Base-by-base conservation (phyloP, 2,888 invertebrate species). In the Timema cristinae region DNA sequence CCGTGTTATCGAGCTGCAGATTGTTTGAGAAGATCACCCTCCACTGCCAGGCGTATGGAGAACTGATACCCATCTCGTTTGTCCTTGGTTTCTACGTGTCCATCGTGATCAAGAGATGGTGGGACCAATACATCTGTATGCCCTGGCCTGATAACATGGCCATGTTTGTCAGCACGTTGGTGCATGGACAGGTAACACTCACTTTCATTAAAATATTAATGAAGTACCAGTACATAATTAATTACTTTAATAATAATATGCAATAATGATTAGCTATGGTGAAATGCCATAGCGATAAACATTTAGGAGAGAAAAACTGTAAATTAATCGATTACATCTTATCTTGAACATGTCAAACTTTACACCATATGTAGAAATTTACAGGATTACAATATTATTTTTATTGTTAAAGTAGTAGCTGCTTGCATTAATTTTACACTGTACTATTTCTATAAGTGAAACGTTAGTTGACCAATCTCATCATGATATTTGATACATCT, bases 81-180 rank as follows among this genome's bases (percentile, higher is more conserved):
- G 81, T 84, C 7, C 79, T 84, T n/a, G 84, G 84, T n/a, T 84
- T 84, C 77, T 84, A 83, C 75, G 82, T 84, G 54, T 79, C 81
- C 7, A 77, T 82, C 56, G 81, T 84, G 7, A 81, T 83, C 6
- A 78, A 79, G 9, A 77, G 84, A 73, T 84, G 83, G 83, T 83
- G 83, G 82, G 80, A 80, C 67, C 83, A 83, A 76, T 83, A 81
- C 73, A 77, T 76, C 73, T 73, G 75, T 32, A 79, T 83, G n/a
- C 83, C 83, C 0, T 82, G 82, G 81, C 82, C 82, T 5, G 83
- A 84, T 77, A 80, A 76, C n/a, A 69, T 78, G 10, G 79, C 78
- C 13, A 75, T 81, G 71, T 80, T 81, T 73, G 79, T 82, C 72
- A 80, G 80, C 56, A 80, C 81, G 2, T 80, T 80, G 71, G 74